Evolutionary conservation across 1,140 invertebrate genomes (phyloP).

Genomic region (Trachelipus rathkii): DNA sequence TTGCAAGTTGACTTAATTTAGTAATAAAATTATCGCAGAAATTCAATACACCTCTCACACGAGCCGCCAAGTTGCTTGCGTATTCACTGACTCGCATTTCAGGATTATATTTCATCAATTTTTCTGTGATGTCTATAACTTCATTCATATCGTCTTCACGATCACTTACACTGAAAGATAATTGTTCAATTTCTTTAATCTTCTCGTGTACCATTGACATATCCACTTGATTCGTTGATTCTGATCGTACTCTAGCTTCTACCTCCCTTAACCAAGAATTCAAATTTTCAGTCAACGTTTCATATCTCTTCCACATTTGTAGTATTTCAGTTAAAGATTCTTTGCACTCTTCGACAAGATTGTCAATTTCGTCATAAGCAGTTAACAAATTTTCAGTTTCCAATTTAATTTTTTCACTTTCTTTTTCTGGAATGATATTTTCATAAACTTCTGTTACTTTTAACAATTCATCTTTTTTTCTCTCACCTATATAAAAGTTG

Average conservation of each 20-base stretch:
- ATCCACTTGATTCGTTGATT: constrained; percentile 66
- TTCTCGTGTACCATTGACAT: constrained; percentile 67
- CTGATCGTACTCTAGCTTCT: constrained; percentile 70
- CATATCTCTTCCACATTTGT: constrained; percentile 73
- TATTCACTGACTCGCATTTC: constrained; percentile 76
- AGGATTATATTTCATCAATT: constrained; percentile 69
- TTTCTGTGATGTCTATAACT: constrained; percentile 63
- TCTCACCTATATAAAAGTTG: constrained; percentile 57
- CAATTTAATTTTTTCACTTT: constrained; percentile 43
- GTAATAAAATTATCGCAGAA: constrained; percentile 65
- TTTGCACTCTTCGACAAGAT: constrained; percentile 57
- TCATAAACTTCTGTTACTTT: constrained; percentile 42
- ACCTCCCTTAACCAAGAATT: constrained; percentile 79
- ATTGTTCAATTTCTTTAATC: constrained; percentile 61
- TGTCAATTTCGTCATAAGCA: constrained; percentile 60
- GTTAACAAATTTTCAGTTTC: constrained; percentile 53
- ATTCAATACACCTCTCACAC: constrained; percentile 71
- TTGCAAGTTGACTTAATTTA: constrained; percentile 63
- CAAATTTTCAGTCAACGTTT: constrained; percentile 68
- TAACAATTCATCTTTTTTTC: constrained; percentile 46
- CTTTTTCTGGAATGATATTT: constrained; percentile 43
- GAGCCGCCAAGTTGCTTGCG: constrained; percentile 67
- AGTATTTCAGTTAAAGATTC: constrained; percentile 51
- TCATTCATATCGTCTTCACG: constrained; percentile 64
- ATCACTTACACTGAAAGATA: constrained; percentile 61